Evolutionary conservation across 2,797 vertebrate genomes (phyloP).

Genomic region (Catostomus latipinnis): DNA sequence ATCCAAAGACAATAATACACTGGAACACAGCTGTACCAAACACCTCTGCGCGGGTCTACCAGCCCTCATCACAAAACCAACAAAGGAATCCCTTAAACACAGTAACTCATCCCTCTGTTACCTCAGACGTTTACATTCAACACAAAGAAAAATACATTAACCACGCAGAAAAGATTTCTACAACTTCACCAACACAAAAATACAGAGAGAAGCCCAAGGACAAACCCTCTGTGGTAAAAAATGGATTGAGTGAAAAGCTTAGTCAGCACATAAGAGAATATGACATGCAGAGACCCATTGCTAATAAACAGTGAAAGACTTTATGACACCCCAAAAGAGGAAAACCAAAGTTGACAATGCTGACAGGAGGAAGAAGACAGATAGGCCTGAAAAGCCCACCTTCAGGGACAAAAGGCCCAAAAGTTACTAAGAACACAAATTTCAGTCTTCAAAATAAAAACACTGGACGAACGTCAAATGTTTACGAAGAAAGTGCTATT

Average conservation of each 20-base stretch:
- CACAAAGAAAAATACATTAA: conserved; percentile 78
- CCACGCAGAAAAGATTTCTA: conserved; percentile 64
- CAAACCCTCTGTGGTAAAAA: conserved; percentile 76
- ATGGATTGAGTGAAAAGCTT: conserved; percentile 74
- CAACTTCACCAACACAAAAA: conserved; percentile 66
- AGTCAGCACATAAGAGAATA: conserved; percentile 79
- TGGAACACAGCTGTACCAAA: conserved; percentile 52
- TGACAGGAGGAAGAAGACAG: conserved; percentile 77
- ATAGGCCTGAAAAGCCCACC: conserved; percentile 77
- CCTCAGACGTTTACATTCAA: conserved; percentile 57
- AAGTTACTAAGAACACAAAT: conserved; percentile 77
- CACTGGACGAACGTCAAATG: conserved; percentile 71
- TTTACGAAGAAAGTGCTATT: conserved; percentile 72
- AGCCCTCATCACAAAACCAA: conserved; percentile 56
- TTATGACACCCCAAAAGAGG: conserved; percentile 66
- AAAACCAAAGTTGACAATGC: conserved; percentile 74
- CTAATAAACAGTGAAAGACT: conserved; percentile 68
- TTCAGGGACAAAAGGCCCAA: conserved; percentile 75
- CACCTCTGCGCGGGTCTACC: conserved; percentile 67
- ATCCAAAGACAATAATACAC: conserved; percentile 58
- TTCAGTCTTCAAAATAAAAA: conserved; percentile 79
- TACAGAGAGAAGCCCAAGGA: conserved; percentile 75
- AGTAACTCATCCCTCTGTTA: conserved; percentile 6
- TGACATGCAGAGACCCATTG: conserved; percentile 67
- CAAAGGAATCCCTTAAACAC: conserved; percentile 64